Evolutionary conservation across 2,113 vertebrate species (phyloP).

Genomic region (Oncorhynchus clarkii): DNA sequence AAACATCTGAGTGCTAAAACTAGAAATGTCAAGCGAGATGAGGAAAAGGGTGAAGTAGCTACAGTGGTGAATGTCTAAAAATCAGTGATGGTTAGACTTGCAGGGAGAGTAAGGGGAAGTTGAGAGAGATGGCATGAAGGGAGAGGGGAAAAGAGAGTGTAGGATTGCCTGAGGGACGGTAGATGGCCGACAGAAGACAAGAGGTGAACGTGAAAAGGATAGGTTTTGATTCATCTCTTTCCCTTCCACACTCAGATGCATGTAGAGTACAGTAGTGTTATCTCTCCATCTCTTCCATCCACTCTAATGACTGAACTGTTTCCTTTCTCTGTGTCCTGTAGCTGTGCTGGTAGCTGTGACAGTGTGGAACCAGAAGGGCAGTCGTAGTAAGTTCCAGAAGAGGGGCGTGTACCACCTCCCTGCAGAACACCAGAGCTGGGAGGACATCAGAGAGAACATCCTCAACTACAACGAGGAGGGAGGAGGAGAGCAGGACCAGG

Average conservation of each 20-base stretch:
- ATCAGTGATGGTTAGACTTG: not conserved
- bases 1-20: not conserved
- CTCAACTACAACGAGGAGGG: constrained; percentile 88
- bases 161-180: not conserved
- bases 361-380: constrained; percentile 86
- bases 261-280: too few relatives aligned
- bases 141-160: not conserved
- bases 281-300: too few relatives aligned
- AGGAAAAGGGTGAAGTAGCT: not conserved
- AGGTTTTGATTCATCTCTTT: too few relatives aligned
- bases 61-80: not conserved
- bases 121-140: not conserved
- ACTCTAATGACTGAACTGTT: too few relatives aligned
- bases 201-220: not conserved
- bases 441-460: constrained; percentile 85
- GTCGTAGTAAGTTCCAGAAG: constrained; percentile 82
- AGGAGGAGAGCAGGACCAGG: constrained; percentile 84
- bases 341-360: constrained; percentile 85
- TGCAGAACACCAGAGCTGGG: constrained; percentile 84
- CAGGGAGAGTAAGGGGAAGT: too few relatives aligned
- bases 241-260: too few relatives aligned
- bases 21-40: not conserved
- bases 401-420: constrained; percentile 83
- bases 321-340: constrained; percentile 29
- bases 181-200: not conserved